Percentiles rank a stretch among this genome's conserved stretches.
Evolutionary conservation across 2,888 invertebrate genomes (phyloP).

Genomic region (Dicroscelio sp.): DNA sequence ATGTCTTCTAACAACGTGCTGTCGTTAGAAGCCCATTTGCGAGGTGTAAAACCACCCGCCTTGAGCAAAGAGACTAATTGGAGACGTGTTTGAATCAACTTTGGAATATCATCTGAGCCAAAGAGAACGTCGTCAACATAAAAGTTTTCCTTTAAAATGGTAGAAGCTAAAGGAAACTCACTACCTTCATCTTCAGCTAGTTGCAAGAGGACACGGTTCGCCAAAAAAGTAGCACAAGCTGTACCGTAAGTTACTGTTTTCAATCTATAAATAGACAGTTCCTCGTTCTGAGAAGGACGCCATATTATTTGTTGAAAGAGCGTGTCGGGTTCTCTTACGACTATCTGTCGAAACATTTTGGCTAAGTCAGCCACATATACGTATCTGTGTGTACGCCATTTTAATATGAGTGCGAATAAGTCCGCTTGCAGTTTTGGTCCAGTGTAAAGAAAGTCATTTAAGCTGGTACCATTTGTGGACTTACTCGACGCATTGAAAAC

Average conservation of each 20-base stretch:
- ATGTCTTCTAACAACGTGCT: background rate
- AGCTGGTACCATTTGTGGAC: constrained; percentile 43
- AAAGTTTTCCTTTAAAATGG: background rate
- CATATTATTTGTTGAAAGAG: constrained; percentile 11
- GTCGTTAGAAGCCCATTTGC: constrained; percentile 38
- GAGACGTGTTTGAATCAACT: background rate
- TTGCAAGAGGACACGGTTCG: constrained; percentile 41
- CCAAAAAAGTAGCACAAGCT: constrained; percentile 31
- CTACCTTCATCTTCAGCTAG: constrained; percentile 25
- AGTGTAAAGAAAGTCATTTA: constrained; percentile 62
- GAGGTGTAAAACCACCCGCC: constrained; percentile 27
- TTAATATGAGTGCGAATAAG: constrained; percentile 13
- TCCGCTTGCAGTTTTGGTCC: constrained; percentile 55
- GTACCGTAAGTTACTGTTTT: constrained; percentile 48
- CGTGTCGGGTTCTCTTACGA: constrained; percentile 11
- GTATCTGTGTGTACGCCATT: constrained; percentile 36
- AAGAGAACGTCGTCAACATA: constrained; percentile 16
- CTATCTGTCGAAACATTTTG: constrained; percentile 63
- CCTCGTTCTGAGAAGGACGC: background rate
- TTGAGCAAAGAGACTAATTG: background rate
- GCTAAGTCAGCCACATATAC: constrained; percentile 51
- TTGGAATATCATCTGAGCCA: constrained; percentile 1
- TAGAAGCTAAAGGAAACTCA: constrained; percentile 1
- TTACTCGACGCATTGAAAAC: background rate
- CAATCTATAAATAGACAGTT: background rate